Evolutionary conservation across 1,140 invertebrate genomes (phyloP).

Genomic region (Lepidurus apus): DNA sequence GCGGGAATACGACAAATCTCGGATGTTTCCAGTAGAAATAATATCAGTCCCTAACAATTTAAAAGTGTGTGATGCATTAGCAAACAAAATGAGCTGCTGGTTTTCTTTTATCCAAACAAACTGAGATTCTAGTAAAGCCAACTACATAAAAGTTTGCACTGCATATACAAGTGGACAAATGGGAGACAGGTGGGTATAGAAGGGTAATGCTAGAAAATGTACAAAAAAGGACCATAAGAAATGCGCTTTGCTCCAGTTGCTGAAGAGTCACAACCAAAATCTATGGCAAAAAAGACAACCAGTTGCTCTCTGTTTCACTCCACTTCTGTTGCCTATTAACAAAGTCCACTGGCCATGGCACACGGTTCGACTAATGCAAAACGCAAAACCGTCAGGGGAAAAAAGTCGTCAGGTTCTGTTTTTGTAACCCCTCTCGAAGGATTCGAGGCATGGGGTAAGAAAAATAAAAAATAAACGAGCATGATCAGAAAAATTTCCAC

Average conservation of each 20-base stretch:
- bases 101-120: background rate
- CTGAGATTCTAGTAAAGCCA: constrained; percentile 18
- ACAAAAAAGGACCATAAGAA: background rate
- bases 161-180: constrained; percentile 2
- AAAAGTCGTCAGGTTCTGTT: background rate
- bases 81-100: background rate
- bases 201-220: constrained; percentile 4
- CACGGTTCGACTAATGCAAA: constrained; percentile 21
- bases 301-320: constrained; percentile 8
- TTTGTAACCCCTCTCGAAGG: background rate
- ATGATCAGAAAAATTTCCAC: background rate
- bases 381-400: background rate
- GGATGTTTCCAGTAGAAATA: constrained; percentile 5
- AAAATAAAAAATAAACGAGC: background rate
- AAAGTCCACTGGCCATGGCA: constrained; percentile 20
- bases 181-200: background rate
- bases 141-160: constrained; percentile 11
- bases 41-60: constrained; percentile 8
- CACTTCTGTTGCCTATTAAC: background rate
- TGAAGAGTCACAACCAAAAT: constrained; percentile 11
- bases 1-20: background rate
- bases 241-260: background rate
- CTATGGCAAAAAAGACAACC: constrained; percentile 13
- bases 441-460: background rate
- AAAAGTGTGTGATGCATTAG: background rate